A percentile compares a stretch with the other conserved stretches of the same genome.
These are phyloP conservation scores for Physeter macrocephalus DNA, from an alignment of 2,113 vertebrate genomes.

Conservation along the genomic window DNA sequence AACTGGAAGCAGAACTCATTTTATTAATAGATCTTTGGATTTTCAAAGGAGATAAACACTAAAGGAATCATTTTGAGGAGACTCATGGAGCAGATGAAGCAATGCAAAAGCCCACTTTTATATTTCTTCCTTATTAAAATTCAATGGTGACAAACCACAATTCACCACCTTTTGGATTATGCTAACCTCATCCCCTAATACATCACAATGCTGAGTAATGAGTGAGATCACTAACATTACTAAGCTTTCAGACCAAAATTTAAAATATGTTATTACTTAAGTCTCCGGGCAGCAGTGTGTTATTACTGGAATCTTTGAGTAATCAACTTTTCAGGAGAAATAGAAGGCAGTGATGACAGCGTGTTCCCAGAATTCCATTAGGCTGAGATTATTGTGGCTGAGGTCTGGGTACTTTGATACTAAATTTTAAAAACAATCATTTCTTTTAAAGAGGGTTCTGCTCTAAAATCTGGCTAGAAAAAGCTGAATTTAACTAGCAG, in stretches of 20 bases:
- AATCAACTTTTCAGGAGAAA: neutral
- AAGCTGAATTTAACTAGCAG: neutral
- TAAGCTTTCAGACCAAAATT: neutral
- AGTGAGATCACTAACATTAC: neutral
- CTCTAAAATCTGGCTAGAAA: neutral
- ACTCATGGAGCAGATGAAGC: neutral
- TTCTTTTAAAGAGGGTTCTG: neutral
- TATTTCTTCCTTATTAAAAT: neutral
- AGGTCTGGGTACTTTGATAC: neutral
- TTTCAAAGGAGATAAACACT: neutral
- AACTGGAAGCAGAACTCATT: neutral
- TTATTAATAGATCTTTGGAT: neutral
- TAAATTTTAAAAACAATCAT: neutral
- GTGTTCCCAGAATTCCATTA: neutral
- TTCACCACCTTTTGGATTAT: neutral
- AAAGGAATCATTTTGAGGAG: neutral
- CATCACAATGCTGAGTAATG: neutral
- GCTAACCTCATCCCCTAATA: neutral
- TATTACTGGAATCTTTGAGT: neutral
- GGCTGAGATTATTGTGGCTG: neutral
- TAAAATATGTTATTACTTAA: neutral
- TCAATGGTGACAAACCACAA: neutral
- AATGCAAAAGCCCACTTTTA: neutral
- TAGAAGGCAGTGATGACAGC: neutral
- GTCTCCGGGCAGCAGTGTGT: neutral